A percentile compares a stretch with the other conserved stretches of the same genome.
Evolutionary conservation across 2,797 vertebrate genomes (phyloP).

Genomic region (Mionectes olivaceus): DNA sequence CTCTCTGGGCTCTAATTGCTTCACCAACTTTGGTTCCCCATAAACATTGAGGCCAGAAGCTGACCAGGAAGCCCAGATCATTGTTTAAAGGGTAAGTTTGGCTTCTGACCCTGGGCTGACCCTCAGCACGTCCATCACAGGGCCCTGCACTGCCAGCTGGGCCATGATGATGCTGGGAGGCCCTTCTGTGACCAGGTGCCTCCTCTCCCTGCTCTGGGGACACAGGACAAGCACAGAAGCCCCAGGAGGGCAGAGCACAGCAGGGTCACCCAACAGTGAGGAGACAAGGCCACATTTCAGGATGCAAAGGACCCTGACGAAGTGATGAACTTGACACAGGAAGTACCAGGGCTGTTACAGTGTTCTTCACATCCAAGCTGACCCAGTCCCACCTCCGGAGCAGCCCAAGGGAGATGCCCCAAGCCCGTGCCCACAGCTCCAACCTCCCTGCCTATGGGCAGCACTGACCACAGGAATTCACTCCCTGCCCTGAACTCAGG

Average conservation of each 20-base stretch:
- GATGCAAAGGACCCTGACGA: background rate
- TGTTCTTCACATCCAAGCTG: background rate
- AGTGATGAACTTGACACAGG: background rate
- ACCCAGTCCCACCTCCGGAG: background rate
- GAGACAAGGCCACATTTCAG: background rate
- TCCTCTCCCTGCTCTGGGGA: background rate
- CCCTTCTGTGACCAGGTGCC: background rate
- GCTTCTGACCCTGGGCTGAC: background rate
- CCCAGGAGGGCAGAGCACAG: background rate
- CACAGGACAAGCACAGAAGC: background rate
- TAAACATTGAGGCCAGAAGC: background rate
- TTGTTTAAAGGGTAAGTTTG: background rate
- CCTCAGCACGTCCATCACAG: fast-evolving
- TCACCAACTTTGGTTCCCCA: background rate
- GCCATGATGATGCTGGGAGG: background rate
- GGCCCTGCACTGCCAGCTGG: background rate
- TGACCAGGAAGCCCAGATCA: background rate
- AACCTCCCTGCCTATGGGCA: background rate
- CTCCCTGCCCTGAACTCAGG: background rate
- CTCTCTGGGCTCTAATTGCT: background rate
- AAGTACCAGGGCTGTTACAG: background rate
- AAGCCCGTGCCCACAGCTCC: background rate
- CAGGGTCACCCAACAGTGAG: background rate
- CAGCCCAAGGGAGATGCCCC: background rate
- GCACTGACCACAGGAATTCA: background rate